Evolutionary conservation across 35 echinoderm and acorn worm genomes (phyloP), one percentile per base, ranked within the genome.

Genomic region (Patiria miniata): DNA sequence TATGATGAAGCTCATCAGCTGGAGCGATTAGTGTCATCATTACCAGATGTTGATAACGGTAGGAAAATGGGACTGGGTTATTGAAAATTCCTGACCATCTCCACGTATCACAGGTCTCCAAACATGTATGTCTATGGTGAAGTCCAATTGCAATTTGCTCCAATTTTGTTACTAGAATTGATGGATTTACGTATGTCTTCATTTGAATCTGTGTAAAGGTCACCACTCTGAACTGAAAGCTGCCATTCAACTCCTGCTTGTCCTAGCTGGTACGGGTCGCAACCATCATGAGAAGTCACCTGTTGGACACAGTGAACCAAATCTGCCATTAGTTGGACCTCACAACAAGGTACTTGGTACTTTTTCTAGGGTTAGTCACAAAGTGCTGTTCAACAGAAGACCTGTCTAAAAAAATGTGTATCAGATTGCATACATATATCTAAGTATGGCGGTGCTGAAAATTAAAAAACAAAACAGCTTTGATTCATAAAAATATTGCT

Each of bases 1-100:
- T 90, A 68, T 76, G 87, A 90, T 52, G 55, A 90, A 83, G 87
- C 79, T 7, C 87, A 68, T 38, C 79, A 81, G 39, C 39, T 90
- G 37, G 87, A 90, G 44, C 17, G 42, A 42, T 36, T 90, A 21
- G 21, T 90, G 21, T 58, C 81, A 51, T 40, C 26, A 0, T 39
- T 90, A 33, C 42, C 79, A 36, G 39, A 90, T 39, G 38, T 87
- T 15, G 60, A 77, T n/a, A 47, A 78, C 47, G 60, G 60, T 77
- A 78, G 51, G 2, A 26, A 47, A 47, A 69, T 29, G 22, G 17
- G 22, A 8, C 4, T 5, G 17, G 4, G 5, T 17, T 69, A 36
- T 29, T 29, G 61, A n/a, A n/a, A n/a, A n/a, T n/a, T n/a, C 34
- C 34, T 69, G 34, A 17, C 22, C 4, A 29, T 3, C 8, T 69